Conservation (phyloP, 2,888 invertebrate species). For the Yponomeuta evonymella region DNA sequence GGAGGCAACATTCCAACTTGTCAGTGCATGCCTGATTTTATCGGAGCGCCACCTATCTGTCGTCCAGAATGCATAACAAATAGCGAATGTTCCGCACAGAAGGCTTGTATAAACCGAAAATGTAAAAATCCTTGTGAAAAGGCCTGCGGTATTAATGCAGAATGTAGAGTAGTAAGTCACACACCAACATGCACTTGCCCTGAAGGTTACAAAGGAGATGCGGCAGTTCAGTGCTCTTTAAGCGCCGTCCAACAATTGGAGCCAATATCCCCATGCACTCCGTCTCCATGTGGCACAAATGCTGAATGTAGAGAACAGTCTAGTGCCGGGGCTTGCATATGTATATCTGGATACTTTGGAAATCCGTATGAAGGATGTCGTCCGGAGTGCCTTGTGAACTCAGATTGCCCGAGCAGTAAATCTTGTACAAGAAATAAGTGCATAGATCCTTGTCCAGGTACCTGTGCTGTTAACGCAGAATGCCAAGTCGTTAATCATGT, state of each 20-base stretch:
- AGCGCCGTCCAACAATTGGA: conserved; percentile 38
- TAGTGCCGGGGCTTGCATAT: conserved; percentile 80
- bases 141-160: conserved; percentile 84
- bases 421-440: conserved; percentile 85
- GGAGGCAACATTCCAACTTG: conserved; percentile 79
- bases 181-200: conserved; percentile 83
- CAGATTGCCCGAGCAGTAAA: conserved; percentile 82
- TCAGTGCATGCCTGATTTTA: conserved; percentile 80
- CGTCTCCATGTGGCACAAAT: conserved; percentile 79
- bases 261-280: conserved; percentile 73
- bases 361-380: conserved; percentile 88
- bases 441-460: conserved; percentile 85
- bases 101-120: conserved; percentile 85
- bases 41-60: conserved; percentile 83
- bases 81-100: conserved; percentile 80
- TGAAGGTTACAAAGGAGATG: conserved; percentile 83
- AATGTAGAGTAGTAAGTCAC: conserved; percentile 85
- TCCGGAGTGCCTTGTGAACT: conserved; percentile 83
- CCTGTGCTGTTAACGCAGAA: conserved; percentile 84
- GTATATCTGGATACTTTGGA: conserved; percentile 82
- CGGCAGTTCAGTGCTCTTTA: conserved; percentile 78
- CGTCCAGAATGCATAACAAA: conserved; percentile 84
- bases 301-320: conserved; percentile 78
- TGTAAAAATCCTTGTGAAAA: conserved; percentile 85
- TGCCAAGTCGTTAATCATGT: conserved; percentile 85